Percentiles rank a stretch among this genome's conserved stretches.
phyloP scores from a whole-genome alignment of 2,797 vertebrate species.

The Malurus leucopterus region DNA sequence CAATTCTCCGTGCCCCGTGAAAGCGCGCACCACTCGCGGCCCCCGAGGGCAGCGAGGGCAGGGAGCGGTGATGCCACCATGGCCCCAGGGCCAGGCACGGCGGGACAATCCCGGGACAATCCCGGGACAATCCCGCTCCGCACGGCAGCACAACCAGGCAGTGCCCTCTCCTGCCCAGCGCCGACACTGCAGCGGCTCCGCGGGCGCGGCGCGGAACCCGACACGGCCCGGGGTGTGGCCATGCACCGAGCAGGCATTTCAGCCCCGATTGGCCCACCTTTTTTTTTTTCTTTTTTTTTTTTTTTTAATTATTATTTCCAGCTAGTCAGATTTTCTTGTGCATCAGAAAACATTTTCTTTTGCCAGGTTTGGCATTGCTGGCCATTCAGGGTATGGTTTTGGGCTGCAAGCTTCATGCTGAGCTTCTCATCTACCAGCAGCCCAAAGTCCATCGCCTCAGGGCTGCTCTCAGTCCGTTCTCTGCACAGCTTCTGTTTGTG shows the following conservation, averaged over 20 bases:
- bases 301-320: neutral
- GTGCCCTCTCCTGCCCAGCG: slow-evolving; percentile 44
- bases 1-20: neutral
- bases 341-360: neutral
- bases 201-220: no score
- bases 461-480: neutral
- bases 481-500: neutral
- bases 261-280: accelerated
- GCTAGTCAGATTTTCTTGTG: neutral
- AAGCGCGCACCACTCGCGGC: neutral
- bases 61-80: neutral
- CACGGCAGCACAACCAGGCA: slow-evolving; percentile 11
- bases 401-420: neutral
- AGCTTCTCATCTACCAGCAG: neutral
- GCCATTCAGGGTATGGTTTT: neutral
- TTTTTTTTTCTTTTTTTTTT: neutral
- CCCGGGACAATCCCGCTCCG: neutral
- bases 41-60: neutral
- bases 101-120: neutral
- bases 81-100: neutral
- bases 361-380: neutral
- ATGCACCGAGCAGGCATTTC: neutral
- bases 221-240: accelerated
- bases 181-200: neutral
- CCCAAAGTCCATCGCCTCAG: no score